Evolutionary conservation across 2,113 vertebrate species (phyloP).

Genomic region (Rhinogobius similis): DNA sequence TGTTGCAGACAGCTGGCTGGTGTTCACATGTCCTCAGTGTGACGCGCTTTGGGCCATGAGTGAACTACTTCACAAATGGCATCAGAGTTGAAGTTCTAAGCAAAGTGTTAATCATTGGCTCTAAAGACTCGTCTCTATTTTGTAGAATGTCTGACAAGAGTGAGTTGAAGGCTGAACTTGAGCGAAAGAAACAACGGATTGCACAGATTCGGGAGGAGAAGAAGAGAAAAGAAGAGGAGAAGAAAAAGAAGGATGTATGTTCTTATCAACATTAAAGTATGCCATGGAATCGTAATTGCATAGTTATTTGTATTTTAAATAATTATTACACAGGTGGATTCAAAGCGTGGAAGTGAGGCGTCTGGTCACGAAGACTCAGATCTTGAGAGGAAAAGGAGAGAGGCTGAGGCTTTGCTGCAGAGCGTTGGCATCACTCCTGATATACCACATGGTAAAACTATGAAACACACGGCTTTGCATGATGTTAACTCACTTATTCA

Average conservation of each 20-base stretch:
- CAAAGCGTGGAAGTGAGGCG: slow-evolving; percentile 59
- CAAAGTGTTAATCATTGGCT: neutral
- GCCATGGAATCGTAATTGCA: neutral
- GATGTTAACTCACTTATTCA: slow-evolving; percentile 24
- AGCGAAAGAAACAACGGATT: slow-evolving; percentile 80
- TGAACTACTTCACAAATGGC: neutral
- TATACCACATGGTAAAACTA: slow-evolving; percentile 83
- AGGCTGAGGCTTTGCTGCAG: slow-evolving; percentile 95
- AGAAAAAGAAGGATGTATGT: slow-evolving; percentile 79
- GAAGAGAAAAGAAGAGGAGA: slow-evolving; percentile 81
- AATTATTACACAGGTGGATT: slow-evolving; percentile 54
- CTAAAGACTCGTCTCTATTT: neutral
- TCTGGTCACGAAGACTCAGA: slow-evolving; percentile 89
- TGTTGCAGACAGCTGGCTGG: slow-evolving; percentile 43
- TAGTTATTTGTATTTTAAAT: neutral
- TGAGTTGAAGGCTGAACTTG: slow-evolving; percentile 79
- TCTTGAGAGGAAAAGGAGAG: slow-evolving; percentile 96
- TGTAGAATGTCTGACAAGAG: slow-evolving; percentile 79
- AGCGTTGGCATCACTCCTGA: slow-evolving; percentile 94
- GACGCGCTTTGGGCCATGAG: slow-evolving; percentile 56
- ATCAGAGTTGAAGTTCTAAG: neutral
- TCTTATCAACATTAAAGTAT: neutral
- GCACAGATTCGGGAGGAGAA: slow-evolving; percentile 81
- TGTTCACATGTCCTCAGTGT: slow-evolving; percentile 63
- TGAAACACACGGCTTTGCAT: slow-evolving; percentile 47